A percentile compares a stretch with the other conserved stretches of the same genome.
Evolutionary conservation across 2,888 invertebrate species (phyloP).

Genomic region (Teleogryllus oceanicus): DNA sequence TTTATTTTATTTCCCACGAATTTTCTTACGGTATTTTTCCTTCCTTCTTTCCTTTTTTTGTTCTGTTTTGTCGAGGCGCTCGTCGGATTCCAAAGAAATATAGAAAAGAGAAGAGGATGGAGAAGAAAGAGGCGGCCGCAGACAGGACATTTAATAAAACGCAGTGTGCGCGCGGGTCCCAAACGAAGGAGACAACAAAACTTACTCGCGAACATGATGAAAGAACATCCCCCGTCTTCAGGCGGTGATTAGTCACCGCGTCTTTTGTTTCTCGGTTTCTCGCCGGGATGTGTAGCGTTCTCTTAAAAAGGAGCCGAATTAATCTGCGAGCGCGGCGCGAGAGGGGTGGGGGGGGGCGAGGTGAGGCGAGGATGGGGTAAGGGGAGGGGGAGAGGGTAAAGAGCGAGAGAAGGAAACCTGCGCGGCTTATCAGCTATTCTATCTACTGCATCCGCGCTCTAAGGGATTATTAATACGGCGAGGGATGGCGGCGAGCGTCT

Average conservation of each 20-base stretch:
- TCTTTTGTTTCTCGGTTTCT: not conserved
- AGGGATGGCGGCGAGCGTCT: not conserved
- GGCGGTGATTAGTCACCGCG: slow-evolving; percentile 18
- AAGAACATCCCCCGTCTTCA: not conserved
- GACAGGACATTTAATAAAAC: slow-evolving; percentile 1
- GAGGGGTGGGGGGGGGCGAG: no score
- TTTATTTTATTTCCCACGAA: not conserved
- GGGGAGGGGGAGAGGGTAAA: no score
- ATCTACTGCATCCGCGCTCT: not conserved
- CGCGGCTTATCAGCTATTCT: not conserved
- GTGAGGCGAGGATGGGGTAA: no score
- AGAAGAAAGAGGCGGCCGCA: not conserved
- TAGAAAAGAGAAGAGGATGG: not conserved
- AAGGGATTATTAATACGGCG: not conserved
- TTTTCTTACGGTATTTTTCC: not conserved
- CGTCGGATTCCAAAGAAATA: not conserved
- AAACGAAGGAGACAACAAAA: not conserved
- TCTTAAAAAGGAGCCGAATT: no score
- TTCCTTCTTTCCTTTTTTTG: not conserved
- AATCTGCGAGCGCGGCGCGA: no score
- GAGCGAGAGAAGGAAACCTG: no score
- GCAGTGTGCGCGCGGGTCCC: not conserved
- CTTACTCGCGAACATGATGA: slow-evolving; percentile 18
- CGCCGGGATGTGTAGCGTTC: no score
- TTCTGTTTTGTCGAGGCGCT: not conserved